These are phyloP conservation scores for Cossypha dichroa DNA, from an alignment of 2,797 vertebrate genomes.

Conservation along the genomic window DNA sequence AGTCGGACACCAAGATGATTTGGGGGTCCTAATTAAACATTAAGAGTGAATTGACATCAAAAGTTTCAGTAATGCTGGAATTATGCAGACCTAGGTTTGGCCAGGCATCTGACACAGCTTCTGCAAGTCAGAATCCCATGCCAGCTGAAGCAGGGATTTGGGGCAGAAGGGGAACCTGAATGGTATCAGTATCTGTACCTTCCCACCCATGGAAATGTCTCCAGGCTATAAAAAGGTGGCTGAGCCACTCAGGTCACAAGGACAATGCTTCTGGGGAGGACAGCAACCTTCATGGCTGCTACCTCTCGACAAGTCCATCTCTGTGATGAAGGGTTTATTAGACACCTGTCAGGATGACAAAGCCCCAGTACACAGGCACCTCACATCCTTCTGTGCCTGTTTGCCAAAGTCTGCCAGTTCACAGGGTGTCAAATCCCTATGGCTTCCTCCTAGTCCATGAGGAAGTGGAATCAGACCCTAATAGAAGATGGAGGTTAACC, in stretches of 20 bases:
- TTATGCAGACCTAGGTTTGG: rapidly evolving
- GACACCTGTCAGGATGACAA: not conserved
- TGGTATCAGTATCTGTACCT: rapidly evolving
- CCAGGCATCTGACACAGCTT: not conserved
- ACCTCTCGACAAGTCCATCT: not conserved
- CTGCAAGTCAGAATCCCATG: not conserved
- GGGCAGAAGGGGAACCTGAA: not conserved
- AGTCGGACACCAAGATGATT: rapidly evolving
- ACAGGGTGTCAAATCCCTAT: not conserved
- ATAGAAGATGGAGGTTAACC: not conserved
- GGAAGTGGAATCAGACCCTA: not conserved
- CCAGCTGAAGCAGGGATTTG: not conserved
- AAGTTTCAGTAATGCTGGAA: not conserved
- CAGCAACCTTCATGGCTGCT: not conserved
- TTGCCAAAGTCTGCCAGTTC: not conserved
- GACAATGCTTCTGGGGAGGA: not conserved
- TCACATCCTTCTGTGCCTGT: not conserved
- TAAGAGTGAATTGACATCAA: not conserved
- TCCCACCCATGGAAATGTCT: not conserved
- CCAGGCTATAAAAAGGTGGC: not conserved
- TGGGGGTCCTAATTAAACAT: not conserved
- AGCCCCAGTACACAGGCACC: not conserved
- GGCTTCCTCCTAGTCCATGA: not conserved
- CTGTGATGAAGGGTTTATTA: not conserved
- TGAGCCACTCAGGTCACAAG: not conserved